phyloP scores from a whole-genome alignment of 2,888 invertebrate genomes.

The Agrotis clavis region DNA sequence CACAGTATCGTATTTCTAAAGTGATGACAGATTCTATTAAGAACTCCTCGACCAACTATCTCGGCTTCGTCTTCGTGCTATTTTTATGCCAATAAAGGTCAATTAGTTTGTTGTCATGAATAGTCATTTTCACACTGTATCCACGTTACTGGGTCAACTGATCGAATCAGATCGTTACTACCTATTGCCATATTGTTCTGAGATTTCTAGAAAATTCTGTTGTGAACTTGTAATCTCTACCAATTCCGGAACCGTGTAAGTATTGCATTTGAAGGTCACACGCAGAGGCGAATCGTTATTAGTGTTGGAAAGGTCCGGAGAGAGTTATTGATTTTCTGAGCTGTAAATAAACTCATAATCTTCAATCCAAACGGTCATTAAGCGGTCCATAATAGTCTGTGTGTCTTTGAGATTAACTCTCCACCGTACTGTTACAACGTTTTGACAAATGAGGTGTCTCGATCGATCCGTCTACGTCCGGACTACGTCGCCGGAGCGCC shows the following conservation, averaged over 20 bases:
- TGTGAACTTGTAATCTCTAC: constrained; percentile 10
- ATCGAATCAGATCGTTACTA: constrained; percentile 15
- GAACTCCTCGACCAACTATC: constrained; percentile 21
- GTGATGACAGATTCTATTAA: constrained; percentile 27
- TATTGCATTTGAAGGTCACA: constrained; percentile 21
- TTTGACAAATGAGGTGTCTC: constrained; percentile 44
- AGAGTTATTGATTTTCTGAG: constrained; percentile 37
- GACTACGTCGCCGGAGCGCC: constrained; percentile 32
- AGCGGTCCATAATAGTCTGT: constrained; percentile 20
- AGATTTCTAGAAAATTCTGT: constrained; percentile 17
- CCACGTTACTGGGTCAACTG: constrained; percentile 39
- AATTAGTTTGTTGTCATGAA: constrained; percentile 45
- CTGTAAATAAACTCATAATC: constrained; percentile 33
- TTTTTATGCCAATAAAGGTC: constrained; percentile 46
- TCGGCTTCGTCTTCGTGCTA: constrained; percentile 34
- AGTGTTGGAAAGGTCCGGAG: constrained; percentile 15
- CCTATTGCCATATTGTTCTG: constrained; percentile 3
- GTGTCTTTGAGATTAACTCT: constrained; percentile 28
- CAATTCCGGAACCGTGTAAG: not conserved
- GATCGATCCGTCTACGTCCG: constrained; percentile 47
- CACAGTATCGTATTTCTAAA: constrained; percentile 22
- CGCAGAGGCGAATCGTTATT: constrained; percentile 39
- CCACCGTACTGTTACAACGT: constrained; percentile 12
- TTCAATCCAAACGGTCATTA: constrained; percentile 11
- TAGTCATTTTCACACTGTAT: constrained; percentile 25